These are phyloP conservation scores for Tyto alba DNA, from an alignment of 2,113 vertebrate species.

Conservation along the genomic window DNA sequence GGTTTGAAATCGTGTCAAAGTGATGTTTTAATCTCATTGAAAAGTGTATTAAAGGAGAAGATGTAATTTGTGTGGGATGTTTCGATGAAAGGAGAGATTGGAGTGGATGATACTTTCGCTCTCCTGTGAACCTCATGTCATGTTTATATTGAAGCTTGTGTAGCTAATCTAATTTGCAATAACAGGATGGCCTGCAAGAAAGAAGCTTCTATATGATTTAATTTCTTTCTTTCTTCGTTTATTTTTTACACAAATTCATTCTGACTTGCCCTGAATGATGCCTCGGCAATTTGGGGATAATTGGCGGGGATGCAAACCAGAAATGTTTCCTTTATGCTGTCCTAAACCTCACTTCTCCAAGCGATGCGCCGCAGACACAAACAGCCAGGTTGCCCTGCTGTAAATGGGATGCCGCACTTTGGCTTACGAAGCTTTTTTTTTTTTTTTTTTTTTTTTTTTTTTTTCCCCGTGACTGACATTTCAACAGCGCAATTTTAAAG, in stretches of 20 bases:
- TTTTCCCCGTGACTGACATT: neutral
- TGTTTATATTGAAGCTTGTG: constrained; percentile 69
- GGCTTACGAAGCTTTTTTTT: neutral
- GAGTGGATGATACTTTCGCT: constrained; percentile 71
- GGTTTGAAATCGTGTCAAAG: constrained; percentile 73
- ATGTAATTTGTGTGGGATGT: constrained; percentile 71
- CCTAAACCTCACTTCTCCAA: neutral
- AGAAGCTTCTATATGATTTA: constrained; percentile 31
- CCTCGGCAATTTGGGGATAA: constrained; percentile 19
- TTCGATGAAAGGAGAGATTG: constrained; percentile 77
- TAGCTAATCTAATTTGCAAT: constrained; percentile 76
- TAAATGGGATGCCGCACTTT: neutral
- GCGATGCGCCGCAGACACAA: neutral
- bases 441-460: too few relatives aligned
- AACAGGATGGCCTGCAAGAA: constrained; percentile 58
- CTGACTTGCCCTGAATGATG: constrained; percentile 38
- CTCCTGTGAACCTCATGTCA: constrained; percentile 69
- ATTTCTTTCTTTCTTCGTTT: neutral
- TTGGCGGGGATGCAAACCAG: neutral
- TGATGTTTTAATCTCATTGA: constrained; percentile 81
- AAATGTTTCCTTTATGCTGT: neutral
- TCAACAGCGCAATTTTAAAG: neutral
- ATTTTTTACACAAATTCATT: constrained; percentile 48
- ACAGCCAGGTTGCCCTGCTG: neutral
- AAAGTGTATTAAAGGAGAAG: constrained; percentile 77